These are phyloP conservation scores for Vandiemenella viatica DNA, from an alignment of 2,888 invertebrate genomes.

Conservation along the genomic window DNA sequence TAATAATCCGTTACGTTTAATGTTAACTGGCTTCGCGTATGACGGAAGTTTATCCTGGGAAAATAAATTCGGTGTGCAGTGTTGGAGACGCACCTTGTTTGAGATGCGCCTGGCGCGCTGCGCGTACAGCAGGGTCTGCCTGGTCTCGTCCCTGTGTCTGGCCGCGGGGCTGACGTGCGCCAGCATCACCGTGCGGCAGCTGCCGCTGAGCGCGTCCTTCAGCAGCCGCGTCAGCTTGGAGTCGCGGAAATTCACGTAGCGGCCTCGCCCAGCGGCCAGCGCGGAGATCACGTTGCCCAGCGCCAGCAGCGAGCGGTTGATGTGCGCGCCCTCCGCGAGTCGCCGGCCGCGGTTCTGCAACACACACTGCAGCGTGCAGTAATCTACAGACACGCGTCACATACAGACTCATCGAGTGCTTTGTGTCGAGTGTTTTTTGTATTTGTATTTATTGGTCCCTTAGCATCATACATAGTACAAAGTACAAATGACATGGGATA, in stretches of 20 bases:
- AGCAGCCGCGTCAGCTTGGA: slow-evolving; percentile 84
- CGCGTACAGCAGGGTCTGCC: slow-evolving; percentile 87
- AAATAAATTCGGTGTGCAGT: too few species aligned
- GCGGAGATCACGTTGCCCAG: slow-evolving; percentile 95
- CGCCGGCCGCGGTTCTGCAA: slow-evolving; percentile 65
- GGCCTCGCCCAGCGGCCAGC: slow-evolving; percentile 52
- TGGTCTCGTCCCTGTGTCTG: slow-evolving; percentile 72
- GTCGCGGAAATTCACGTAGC: slow-evolving; percentile 90
- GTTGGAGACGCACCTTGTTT: too few species aligned
- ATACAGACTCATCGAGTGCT: too few species aligned
- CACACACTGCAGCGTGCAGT: too few species aligned
- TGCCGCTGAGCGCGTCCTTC: slow-evolving; percentile 75
- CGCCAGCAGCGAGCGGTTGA: slow-evolving; percentile 78
- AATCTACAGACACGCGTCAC: too few species aligned
- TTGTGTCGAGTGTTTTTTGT: too few species aligned
- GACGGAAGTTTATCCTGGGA: too few species aligned
- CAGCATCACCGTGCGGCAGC: slow-evolving; percentile 92
- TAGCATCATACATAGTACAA: too few species aligned
- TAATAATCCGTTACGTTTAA: too few species aligned
- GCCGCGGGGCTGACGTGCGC: slow-evolving; percentile 83
- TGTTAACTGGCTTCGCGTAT: too few species aligned
- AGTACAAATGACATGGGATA: too few species aligned
- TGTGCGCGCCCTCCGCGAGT: slow-evolving; percentile 85
- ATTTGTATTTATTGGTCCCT: too few species aligned
- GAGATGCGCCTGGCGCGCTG: slow-evolving; percentile 87